Conservation (phyloP, 2,797 vertebrate genomes). For the Chaunax sp. region DNA sequence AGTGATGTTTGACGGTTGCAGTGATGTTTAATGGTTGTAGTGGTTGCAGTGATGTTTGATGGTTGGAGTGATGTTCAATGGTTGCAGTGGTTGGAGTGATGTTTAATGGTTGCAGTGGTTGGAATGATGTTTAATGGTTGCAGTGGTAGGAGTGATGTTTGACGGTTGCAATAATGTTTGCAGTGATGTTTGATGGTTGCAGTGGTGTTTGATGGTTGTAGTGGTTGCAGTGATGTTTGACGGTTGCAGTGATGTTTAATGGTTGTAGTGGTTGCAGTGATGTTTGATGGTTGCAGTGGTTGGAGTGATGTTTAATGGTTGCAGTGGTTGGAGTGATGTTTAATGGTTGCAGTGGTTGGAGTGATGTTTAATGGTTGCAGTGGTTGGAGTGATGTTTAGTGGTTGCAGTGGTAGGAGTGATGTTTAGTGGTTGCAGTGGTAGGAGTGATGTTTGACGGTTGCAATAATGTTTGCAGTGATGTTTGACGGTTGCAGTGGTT, state of each 20-base stretch:
- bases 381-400: conserved; percentile 1
- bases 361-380: conserved; percentile 1
- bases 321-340: conserved; percentile 2
- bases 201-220: not conserved
- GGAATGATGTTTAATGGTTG: conserved; percentile 1
- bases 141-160: conserved; percentile 3
- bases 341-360: conserved; percentile 4
- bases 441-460: conserved; percentile 3
- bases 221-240: conserved; percentile 4
- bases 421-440: conserved; percentile 4
- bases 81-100: conserved; percentile 1
- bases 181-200: no score
- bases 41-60: not conserved
- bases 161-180: no score
- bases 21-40: no score
- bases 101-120: conserved; percentile 1
- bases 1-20: no score
- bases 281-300: conserved; percentile 4
- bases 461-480: no score
- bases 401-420: not conserved
- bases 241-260: no score
- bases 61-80: conserved; percentile 2
- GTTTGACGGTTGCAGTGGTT: not conserved
- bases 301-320: conserved; percentile 4
- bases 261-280: not conserved